Conservation (phyloP, 2,888 invertebrate genomes). For the Calameuta idolon region DNA sequence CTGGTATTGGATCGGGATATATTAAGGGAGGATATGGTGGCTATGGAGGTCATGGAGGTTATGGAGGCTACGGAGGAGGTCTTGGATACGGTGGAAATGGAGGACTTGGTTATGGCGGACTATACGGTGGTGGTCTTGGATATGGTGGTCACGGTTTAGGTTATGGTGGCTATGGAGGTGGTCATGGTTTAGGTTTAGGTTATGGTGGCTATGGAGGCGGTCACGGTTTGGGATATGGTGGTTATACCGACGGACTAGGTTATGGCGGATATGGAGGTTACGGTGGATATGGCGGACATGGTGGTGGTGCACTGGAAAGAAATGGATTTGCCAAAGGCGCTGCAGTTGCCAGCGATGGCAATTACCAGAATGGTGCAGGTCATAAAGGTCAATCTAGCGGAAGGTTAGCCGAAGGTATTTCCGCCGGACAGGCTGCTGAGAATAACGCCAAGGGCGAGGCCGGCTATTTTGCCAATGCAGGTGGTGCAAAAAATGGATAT, state of each 20-base stretch:
- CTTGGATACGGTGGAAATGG: slow-evolving; percentile 59
- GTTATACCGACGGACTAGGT: slow-evolving; percentile 32
- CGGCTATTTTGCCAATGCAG: slow-evolving; percentile 68
- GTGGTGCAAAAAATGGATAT: slow-evolving; percentile 70
- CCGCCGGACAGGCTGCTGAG: slow-evolving; percentile 69
- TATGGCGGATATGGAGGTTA: slow-evolving; percentile 58
- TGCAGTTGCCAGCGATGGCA: slow-evolving; percentile 67
- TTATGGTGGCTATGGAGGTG: slow-evolving; percentile 14
- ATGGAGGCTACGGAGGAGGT: slow-evolving; percentile 32
- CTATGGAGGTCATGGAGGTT: slow-evolving; percentile 13
- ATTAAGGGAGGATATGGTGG: slow-evolving; percentile 17
- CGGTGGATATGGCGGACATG: slow-evolving; percentile 70
- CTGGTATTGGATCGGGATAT: slow-evolving; percentile 14
- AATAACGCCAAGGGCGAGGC: slow-evolving; percentile 66
- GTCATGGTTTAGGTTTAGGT: slow-evolving; percentile 64
- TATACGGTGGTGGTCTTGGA: slow-evolving; percentile 62
- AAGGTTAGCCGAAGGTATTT: slow-evolving; percentile 72
- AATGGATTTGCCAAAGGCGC: slow-evolving; percentile 16
- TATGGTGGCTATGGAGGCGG: slow-evolving; percentile 63
- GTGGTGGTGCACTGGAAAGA: slow-evolving; percentile 73
- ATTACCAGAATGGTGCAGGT: slow-evolving; percentile 70
- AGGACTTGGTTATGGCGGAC: slow-evolving; percentile 59
- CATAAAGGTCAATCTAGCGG: slow-evolving; percentile 71
- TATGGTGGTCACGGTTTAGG: slow-evolving; percentile 39
- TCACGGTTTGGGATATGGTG: slow-evolving; percentile 59